These are phyloP conservation scores for Bombus huntii DNA, from an alignment of 1,140 invertebrate species.

Conservation along the genomic window DNA sequence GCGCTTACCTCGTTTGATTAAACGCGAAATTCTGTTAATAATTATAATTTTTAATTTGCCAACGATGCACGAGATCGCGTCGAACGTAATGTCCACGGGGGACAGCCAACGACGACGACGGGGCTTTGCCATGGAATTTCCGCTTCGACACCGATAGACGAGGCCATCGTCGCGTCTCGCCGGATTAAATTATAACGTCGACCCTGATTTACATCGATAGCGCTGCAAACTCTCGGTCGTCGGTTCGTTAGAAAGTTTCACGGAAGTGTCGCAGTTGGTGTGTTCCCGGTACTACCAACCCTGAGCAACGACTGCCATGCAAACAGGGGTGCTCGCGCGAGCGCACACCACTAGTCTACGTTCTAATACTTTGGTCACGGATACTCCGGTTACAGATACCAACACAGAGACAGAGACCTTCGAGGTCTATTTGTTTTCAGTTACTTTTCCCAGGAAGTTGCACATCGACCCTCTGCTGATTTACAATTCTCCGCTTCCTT, in stretches of 20 bases:
- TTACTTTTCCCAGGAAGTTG: constrained; percentile 44
- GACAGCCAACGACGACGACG: neutral
- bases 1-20: too few relatives aligned
- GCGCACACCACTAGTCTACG: too few relatives aligned
- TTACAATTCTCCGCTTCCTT: constrained; percentile 62
- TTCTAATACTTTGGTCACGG: neutral
- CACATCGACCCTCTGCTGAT: constrained; percentile 46
- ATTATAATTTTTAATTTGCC: neutral
- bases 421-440: constrained; percentile 44
- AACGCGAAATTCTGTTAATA: too few relatives aligned
- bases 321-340: constrained; percentile 20
- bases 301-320: constrained; percentile 38
- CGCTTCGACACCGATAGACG: constrained; percentile 36
- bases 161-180: neutral
- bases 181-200: constrained; percentile 63
- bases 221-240: constrained; percentile 14
- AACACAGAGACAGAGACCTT: neutral
- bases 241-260: constrained; percentile 57
- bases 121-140: neutral
- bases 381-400: neutral
- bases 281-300: constrained; percentile 13
- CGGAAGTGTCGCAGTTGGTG: constrained; percentile 49
- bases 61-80: neutral
- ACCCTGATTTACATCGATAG: constrained; percentile 56
- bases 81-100: neutral